These are phyloP conservation scores for Asobara japonica DNA, from an alignment of 1,140 invertebrate genomes.

Conservation along the genomic window DNA sequence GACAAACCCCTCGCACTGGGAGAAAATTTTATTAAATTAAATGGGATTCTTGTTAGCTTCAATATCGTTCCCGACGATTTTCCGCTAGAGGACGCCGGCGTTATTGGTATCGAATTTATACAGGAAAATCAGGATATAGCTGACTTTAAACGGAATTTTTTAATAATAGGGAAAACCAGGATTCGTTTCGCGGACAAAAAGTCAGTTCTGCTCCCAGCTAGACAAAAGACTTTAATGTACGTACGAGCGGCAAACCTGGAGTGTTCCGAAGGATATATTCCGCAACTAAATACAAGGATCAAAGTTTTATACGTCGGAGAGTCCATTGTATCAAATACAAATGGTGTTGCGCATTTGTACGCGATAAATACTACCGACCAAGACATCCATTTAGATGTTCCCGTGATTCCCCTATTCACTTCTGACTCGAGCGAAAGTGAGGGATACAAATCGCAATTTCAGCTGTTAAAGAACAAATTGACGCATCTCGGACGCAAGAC, in stretches of 20 bases:
- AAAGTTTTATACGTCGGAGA: constrained; percentile 27
- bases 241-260: neutral
- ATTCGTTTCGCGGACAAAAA: neutral
- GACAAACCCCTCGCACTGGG: neutral
- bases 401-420: neutral
- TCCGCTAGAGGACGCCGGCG: neutral
- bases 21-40: neutral
- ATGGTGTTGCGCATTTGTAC: constrained; percentile 24
- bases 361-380: constrained; percentile 29
- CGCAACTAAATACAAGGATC: neutral
- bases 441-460: neutral
- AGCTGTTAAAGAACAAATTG: neutral
- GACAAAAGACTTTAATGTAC: neutral
- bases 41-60: too few species aligned
- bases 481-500: neutral
- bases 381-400: constrained; percentile 18
- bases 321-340: constrained; percentile 20
- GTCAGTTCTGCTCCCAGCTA: neutral
- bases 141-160: neutral
- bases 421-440: neutral
- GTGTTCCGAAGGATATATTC: neutral
- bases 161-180: too few species aligned
- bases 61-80: neutral
- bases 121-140: neutral
- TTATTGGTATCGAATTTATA: neutral